Conservation (phyloP, 2,797 vertebrate species). For the Platalea minor region DNA sequence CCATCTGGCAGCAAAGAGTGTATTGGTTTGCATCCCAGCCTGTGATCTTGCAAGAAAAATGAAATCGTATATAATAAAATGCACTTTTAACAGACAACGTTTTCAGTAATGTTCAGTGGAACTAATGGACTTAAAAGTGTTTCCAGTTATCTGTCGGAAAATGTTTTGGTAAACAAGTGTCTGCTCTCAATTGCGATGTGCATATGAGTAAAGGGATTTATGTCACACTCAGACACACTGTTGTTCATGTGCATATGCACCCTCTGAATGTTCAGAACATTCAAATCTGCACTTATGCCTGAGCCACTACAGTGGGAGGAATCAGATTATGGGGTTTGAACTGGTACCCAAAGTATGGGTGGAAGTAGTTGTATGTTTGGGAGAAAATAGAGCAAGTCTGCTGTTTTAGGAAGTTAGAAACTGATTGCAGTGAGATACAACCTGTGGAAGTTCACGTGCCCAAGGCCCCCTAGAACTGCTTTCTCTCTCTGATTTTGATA, state of each 20-base stretch:
- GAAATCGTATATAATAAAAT: not conserved
- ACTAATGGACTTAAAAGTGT: not conserved
- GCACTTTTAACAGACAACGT: not conserved
- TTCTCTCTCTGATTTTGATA: not conserved
- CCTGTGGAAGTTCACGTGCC: not conserved
- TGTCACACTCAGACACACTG: not conserved
- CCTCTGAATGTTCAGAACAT: not conserved
- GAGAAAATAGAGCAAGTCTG: not conserved
- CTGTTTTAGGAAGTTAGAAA: not conserved
- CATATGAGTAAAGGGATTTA: not conserved
- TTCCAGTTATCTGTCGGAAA: not conserved
- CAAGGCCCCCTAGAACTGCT: not conserved
- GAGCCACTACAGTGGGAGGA: conserved; percentile 12
- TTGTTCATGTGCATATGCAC: not conserved
- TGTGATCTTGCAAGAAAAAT: conserved; percentile 47
- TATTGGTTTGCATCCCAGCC: conserved; percentile 46
- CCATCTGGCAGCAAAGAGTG: conserved; percentile 58
- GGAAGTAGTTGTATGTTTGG: not conserved
- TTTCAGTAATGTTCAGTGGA: conserved; percentile 15
- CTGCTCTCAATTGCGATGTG: not conserved
- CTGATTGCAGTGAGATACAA: not conserved
- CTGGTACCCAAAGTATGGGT: not conserved
- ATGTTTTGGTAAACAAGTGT: conserved; percentile 14
- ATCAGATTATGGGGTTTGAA: not conserved
- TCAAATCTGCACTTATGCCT: not conserved